Base-by-base conservation (phyloP, 2,888 invertebrate genomes). In the Sarcophaga caerulescens region DNA sequence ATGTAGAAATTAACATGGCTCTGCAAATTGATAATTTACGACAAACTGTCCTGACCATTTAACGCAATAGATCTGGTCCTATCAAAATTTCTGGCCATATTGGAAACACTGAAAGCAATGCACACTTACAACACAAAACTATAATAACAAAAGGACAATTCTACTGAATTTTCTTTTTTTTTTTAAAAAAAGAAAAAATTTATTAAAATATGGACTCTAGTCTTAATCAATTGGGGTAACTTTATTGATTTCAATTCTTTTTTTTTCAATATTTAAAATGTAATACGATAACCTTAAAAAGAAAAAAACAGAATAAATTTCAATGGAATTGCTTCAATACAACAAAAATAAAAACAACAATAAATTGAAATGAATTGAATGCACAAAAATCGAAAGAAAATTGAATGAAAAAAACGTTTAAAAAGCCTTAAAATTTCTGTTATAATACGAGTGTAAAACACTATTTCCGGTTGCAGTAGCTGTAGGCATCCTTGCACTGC, bases 381-480 rank as follows among this genome's bases (percentile, higher is more conserved):
- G n/a, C 3, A 60, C 21, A 60, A 47, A 14, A 4, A 47, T 14
- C 10, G 19, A 35, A 19, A 66, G n/a, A 2, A 8, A n/a, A 44
- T 11, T 44, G 0, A 19, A 45, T 17, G 4, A 35, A 47, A 79
- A 85, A 76, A 83, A 71, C 79, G 85, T 77, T 47, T 80, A 86
- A 86, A 74, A 66, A 69, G 45, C 35, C 10, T 6, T 45, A 83
- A 81, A 77, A 77, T 60, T 57, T 44, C n/a, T 44, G 60, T 84
- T 77, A 3, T 81, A 78, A 84, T 86, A 77, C 80, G 52, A 80
- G 80, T 75, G 62, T 59, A 77, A 76, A 84, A 78, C 2, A 80
- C 73, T 77, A 86, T 75, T 86, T 86, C 86, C 86, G 86, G 86
- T 81, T 74, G 81, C 73, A 74, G 70, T 84, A 86, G 81, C 85